phyloP scores from a whole-genome alignment of 2,888 invertebrate genomes.

The Oxyteleia sp. region DNA sequence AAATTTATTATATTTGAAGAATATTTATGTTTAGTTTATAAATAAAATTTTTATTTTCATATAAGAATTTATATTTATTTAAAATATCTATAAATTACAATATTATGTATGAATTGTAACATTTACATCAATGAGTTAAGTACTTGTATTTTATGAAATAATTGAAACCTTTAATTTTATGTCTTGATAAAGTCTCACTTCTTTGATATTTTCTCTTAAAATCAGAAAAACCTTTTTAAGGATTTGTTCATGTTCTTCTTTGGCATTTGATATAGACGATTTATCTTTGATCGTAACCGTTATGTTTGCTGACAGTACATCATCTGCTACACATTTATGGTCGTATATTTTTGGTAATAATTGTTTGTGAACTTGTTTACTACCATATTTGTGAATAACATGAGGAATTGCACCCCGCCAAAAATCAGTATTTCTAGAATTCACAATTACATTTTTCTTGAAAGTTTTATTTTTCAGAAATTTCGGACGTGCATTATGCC shows the following conservation, averaged over 20 bases:
- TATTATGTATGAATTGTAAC: too few species aligned
- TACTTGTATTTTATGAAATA: not conserved
- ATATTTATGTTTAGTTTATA: too few species aligned
- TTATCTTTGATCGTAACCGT: conserved; percentile 84
- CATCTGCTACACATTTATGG: too few species aligned
- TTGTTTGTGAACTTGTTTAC: not conserved
- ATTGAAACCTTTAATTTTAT: conserved; percentile 74
- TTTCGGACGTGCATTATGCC: conserved; percentile 76
- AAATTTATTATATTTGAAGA: too few species aligned
- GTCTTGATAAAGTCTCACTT: conserved; percentile 77
- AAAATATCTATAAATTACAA: too few species aligned
- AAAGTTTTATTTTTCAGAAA: conserved; percentile 76
- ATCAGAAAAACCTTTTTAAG: conserved; percentile 76
- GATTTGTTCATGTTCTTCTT: conserved; percentile 67
- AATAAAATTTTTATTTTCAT: too few species aligned
- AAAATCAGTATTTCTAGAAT: conserved; percentile 79
- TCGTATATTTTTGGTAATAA: conserved; percentile 11
- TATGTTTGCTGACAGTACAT: conserved; percentile 77
- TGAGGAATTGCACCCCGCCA: conserved; percentile 73
- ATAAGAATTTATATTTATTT: too few species aligned
- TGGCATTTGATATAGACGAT: conserved; percentile 62
- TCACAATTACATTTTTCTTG: conserved; percentile 72
- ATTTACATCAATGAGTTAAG: too few species aligned
- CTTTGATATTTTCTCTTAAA: conserved; percentile 75
- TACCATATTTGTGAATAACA: not conserved